These are phyloP conservation scores for Cistogaster globosa DNA, from an alignment of 2,888 invertebrate genomes.

Conservation along the genomic window DNA sequence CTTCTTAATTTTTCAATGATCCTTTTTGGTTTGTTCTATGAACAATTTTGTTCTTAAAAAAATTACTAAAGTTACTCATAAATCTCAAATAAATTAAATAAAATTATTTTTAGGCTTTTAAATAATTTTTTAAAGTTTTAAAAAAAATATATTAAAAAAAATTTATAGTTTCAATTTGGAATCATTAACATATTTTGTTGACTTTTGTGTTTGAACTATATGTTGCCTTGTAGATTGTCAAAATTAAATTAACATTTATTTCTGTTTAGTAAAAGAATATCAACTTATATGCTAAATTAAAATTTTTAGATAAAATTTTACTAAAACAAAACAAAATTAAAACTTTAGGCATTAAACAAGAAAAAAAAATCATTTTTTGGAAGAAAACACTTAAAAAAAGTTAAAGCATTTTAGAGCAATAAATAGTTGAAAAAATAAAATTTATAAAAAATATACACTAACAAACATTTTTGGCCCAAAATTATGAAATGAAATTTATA, in stretches of 20 bases:
- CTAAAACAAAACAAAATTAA: conserved; percentile 60
- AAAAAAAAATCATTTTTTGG: conserved; percentile 61
- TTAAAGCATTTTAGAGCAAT: conserved; percentile 73
- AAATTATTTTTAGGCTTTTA: conserved; percentile 46
- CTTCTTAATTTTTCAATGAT: conserved; percentile 75
- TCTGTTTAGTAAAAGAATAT: conserved; percentile 64
- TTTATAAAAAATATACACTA: conserved; percentile 68
- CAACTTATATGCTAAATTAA: conserved; percentile 77
- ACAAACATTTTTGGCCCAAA: conserved; percentile 72
- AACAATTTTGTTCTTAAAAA: conserved; percentile 20
- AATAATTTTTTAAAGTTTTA: conserved; percentile 24
- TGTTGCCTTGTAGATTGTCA: conserved; percentile 74
- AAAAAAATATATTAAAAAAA: conserved; percentile 36
- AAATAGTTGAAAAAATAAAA: conserved; percentile 70
- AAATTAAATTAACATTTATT: conserved; percentile 70
- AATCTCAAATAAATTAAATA: conserved; percentile 38
- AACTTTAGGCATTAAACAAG: conserved; percentile 69
- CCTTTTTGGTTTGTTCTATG: neutral
- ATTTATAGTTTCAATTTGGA: conserved; percentile 59
- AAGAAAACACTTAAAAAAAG: conserved; percentile 41
- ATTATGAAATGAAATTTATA: conserved; percentile 68
- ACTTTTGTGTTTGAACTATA: conserved; percentile 69
- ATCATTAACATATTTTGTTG: conserved; percentile 41
- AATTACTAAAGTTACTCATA: conserved; percentile 51
- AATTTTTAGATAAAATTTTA: conserved; percentile 82